phyloP scores from a whole-genome alignment of 1,140 invertebrate genomes.

The Pogonomyrmex californicus region DNA sequence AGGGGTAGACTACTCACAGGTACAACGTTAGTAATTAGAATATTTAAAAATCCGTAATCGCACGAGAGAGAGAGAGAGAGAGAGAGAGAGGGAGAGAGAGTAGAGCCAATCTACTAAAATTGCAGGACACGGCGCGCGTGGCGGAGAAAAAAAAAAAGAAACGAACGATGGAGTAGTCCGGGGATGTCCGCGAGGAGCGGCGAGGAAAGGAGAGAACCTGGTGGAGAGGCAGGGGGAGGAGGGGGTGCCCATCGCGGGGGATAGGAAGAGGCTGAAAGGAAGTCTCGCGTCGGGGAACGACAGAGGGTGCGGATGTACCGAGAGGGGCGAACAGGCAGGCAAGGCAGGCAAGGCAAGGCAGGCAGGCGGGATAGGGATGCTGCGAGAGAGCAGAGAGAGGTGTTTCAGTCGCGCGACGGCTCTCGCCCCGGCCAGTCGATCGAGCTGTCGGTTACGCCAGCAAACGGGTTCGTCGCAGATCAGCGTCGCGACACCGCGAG shows the following conservation, averaged over 20 bases:
- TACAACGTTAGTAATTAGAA: not conserved
- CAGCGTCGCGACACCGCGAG: not conserved
- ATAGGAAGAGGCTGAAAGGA: conserved; percentile 63
- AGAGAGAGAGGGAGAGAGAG: not conserved
- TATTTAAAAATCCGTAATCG: conserved; percentile 11
- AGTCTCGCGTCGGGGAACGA: conserved; percentile 32
- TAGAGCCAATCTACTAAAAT: conserved; percentile 28
- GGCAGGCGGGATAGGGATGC: conserved; percentile 71
- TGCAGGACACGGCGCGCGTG: not conserved
- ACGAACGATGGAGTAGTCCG: too few species aligned
- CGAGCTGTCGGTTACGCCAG: conserved; percentile 63
- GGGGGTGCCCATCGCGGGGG: conserved; percentile 46
- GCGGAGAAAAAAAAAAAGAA: not conserved
- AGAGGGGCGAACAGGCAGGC: conserved; percentile 31
- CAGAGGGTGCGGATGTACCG: conserved; percentile 68
- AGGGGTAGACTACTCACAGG: too few species aligned
- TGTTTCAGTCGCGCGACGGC: conserved; percentile 83
- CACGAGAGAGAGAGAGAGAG: too few species aligned
- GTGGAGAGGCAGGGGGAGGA: conserved; percentile 31
- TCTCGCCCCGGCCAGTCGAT: conserved; percentile 81
- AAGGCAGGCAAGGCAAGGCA: conserved; percentile 48
- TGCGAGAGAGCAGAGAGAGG: conserved; percentile 75
- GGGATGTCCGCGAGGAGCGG: too few species aligned
- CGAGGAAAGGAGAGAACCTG: conserved; percentile 7
- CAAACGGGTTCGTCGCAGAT: not conserved